Evolutionary conservation across 2,113 vertebrate genomes (phyloP).

Genomic region (Rhadina sibilatrix): DNA sequence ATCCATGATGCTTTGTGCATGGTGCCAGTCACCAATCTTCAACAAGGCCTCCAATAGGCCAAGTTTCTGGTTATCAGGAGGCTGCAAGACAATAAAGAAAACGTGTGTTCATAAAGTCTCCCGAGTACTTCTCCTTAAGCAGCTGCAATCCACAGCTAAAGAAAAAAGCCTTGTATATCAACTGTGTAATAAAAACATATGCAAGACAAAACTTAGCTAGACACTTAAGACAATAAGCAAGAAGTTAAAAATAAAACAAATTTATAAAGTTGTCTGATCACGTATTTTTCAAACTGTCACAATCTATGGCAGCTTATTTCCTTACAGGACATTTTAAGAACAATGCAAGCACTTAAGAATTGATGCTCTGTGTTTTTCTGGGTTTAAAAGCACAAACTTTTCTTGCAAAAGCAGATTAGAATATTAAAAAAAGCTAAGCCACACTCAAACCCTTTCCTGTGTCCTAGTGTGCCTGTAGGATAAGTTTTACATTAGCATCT

Average conservation of each 20-base stretch:
- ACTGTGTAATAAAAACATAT: rapidly evolving
- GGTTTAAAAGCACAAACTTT: not conserved
- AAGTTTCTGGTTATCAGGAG: slow-evolving; percentile 96
- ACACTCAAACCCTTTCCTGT: not conserved
- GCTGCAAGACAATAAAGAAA: slow-evolving; percentile 72
- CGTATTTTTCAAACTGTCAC: not conserved
- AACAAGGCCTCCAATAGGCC: slow-evolving; percentile 94
- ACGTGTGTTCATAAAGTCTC: not conserved
- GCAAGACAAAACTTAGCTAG: not conserved
- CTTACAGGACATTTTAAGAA: not conserved
- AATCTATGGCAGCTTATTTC: not conserved
- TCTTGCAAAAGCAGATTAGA: not conserved
- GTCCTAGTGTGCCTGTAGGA: not conserved
- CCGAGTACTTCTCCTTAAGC: not conserved
- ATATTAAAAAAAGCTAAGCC: not conserved
- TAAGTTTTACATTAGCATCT: not conserved
- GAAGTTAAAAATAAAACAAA: not conserved
- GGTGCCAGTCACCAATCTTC: slow-evolving; percentile 96
- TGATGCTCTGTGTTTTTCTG: not conserved
- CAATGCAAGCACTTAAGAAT: not conserved
- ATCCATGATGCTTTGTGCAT: slow-evolving; percentile 96
- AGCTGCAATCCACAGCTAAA: not conserved
- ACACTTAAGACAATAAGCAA: not conserved
- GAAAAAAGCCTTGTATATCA: not conserved
- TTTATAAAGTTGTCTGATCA: not conserved